Evolutionary conservation across 2,113 vertebrate genomes (phyloP).

Genomic region (Chrysochloris asiatica): DNA sequence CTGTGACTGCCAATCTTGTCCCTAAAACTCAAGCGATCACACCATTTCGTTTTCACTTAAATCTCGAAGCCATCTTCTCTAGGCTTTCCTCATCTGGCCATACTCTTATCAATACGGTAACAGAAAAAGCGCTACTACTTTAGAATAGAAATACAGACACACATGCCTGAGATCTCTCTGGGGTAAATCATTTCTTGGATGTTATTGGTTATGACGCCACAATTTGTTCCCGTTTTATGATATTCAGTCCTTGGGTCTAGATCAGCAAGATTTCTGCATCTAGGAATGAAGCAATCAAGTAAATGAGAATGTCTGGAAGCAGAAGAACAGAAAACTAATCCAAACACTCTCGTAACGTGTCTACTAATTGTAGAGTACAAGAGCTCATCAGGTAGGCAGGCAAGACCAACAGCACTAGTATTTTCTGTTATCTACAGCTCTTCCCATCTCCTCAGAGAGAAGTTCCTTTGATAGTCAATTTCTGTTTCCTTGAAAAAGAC

Average conservation of each 20-base stretch:
- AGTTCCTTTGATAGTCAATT: not conserved
- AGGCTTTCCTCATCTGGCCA: not conserved
- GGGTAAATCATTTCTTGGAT: not conserved
- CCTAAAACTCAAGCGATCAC: not conserved
- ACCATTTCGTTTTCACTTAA: not conserved
- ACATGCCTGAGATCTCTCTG: not conserved
- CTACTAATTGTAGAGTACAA: not conserved
- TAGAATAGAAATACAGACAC: not conserved
- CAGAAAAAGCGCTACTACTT: not conserved
- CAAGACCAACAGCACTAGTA: not conserved
- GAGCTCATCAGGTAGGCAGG: not conserved
- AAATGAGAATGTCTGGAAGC: not conserved
- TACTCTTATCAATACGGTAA: not conserved
- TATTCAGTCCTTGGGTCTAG: not conserved
- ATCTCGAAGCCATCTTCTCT: not conserved
- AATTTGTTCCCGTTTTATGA: not conserved
- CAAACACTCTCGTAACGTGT: too few species aligned
- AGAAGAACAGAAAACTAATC: not conserved
- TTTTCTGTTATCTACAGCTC: not conserved
- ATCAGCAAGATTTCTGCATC: too few species aligned
- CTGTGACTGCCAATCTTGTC: too few species aligned
- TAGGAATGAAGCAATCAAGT: not conserved
- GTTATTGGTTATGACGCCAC: not conserved
- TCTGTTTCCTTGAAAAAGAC: not conserved
- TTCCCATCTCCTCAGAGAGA: too few species aligned